These are phyloP conservation scores for Ylistrum balloti DNA, from an alignment of 1,140 invertebrate species.

Conservation along the genomic window DNA sequence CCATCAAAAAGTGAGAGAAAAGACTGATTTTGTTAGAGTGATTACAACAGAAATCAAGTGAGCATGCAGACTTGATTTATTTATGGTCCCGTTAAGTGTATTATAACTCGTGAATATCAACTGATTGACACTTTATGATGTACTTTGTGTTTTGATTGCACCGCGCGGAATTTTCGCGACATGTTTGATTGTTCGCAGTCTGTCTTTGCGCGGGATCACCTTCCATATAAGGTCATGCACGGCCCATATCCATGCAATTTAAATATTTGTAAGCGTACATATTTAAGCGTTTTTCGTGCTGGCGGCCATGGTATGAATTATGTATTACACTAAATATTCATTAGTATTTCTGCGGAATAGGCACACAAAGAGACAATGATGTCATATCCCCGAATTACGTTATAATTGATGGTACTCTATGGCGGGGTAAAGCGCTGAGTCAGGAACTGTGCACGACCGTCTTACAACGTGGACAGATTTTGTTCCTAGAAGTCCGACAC, in stretches of 20 bases:
- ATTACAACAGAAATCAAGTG: slow-evolving; percentile 1
- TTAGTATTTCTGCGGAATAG: neutral
- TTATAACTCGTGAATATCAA: neutral
- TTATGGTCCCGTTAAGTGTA: neutral
- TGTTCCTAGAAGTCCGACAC: too few relatives aligned
- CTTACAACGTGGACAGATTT: neutral
- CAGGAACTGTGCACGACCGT: neutral
- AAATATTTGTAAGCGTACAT: slow-evolving; percentile 21
- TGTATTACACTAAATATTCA: slow-evolving; percentile 13
- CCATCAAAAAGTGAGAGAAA: neutral
- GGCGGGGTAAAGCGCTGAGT: neutral
- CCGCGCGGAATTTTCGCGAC: slow-evolving; percentile 24
- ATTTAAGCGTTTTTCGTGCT: neutral
- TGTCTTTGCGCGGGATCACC: neutral
- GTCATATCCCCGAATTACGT: neutral
- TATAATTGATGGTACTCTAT: neutral
- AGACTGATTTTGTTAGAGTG: neutral
- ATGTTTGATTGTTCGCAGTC: neutral
- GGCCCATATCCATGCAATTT: neutral
- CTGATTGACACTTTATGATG: neutral
- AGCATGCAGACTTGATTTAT: neutral
- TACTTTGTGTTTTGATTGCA: slow-evolving; percentile 16
- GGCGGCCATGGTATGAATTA: neutral
- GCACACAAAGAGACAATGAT: neutral
- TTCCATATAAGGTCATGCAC: slow-evolving; percentile 3